These are phyloP conservation scores for Ciconia boyciana DNA, from an alignment of 2,113 vertebrate species.

Conservation along the genomic window DNA sequence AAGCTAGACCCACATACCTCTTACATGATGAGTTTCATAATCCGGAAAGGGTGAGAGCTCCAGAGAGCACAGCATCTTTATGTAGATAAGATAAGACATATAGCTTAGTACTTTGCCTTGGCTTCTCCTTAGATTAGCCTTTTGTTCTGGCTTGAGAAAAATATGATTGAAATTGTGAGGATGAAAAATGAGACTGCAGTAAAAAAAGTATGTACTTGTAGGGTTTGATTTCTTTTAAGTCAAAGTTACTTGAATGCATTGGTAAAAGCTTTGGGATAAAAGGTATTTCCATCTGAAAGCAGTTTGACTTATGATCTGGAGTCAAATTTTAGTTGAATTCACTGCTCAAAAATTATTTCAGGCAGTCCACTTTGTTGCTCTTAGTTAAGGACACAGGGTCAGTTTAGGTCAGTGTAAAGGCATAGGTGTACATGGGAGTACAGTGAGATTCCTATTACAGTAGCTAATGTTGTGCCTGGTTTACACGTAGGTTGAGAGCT, in stretches of 20 bases:
- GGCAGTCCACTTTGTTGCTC: not conserved
- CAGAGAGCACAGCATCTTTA: not conserved
- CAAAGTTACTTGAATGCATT: not conserved
- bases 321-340: not conserved
- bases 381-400: not conserved
- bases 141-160: not conserved
- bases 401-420: not conserved
- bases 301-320: not conserved
- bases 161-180: not conserved
- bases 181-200: not conserved
- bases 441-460: not conserved
- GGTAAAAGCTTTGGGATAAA: not conserved
- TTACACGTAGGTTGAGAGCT: not conserved
- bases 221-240: not conserved
- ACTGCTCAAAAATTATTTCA: not conserved
- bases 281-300: not conserved
- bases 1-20: not conserved
- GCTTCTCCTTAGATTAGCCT: not conserved
- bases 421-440: not conserved
- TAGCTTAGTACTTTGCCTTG: not conserved
- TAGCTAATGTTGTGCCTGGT: not conserved
- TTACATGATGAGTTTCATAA: not conserved
- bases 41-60: not conserved
- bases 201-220: not conserved
- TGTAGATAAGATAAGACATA: not conserved